Percentiles rank a stretch among this genome's conserved stretches.
Evolutionary conservation across 2,888 invertebrate genomes (phyloP).

Genomic region (Andrena praecox): DNA sequence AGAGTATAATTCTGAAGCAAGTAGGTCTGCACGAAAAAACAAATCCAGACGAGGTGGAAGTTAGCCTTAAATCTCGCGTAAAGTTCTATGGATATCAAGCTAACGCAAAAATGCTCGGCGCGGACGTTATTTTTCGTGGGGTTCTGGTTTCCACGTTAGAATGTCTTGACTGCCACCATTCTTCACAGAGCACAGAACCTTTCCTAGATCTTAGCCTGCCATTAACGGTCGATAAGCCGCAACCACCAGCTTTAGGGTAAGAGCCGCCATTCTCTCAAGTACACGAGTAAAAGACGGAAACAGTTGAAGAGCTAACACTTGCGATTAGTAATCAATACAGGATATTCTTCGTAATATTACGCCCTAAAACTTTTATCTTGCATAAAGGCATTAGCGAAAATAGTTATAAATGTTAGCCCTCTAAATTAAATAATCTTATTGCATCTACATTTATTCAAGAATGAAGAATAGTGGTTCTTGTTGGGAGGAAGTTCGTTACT

Average conservation of each 20-base stretch:
- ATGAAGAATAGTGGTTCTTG: conserved; percentile 50
- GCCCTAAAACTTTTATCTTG: background rate
- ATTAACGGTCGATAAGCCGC: conserved; percentile 91
- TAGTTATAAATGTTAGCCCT: background rate
- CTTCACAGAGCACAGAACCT: conserved; percentile 95
- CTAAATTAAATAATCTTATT: conserved; percentile 5
- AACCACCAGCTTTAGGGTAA: conserved; percentile 88
- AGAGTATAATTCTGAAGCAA: conserved; percentile 91
- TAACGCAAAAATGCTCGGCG: conserved; percentile 90
- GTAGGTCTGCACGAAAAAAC: conserved; percentile 91
- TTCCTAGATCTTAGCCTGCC: conserved; percentile 98
- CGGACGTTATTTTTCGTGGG: conserved; percentile 97
- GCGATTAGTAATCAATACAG: background rate
- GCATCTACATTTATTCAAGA: conserved; percentile 42
- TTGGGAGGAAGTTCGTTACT: too few species aligned
- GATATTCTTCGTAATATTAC: background rate
- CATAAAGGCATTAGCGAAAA: background rate
- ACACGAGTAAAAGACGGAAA: background rate
- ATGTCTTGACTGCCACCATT: conserved; percentile 95
- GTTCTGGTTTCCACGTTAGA: conserved; percentile 95
- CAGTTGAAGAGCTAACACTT: background rate
- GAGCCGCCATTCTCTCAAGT: conserved; percentile 22
- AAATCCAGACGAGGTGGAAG: conserved; percentile 89
- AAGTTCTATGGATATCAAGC: conserved; percentile 95
- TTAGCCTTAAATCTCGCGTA: conserved; percentile 90